phyloP scores from a whole-genome alignment of 2,113 vertebrate genomes.

The Erinaceus europaeus region DNA sequence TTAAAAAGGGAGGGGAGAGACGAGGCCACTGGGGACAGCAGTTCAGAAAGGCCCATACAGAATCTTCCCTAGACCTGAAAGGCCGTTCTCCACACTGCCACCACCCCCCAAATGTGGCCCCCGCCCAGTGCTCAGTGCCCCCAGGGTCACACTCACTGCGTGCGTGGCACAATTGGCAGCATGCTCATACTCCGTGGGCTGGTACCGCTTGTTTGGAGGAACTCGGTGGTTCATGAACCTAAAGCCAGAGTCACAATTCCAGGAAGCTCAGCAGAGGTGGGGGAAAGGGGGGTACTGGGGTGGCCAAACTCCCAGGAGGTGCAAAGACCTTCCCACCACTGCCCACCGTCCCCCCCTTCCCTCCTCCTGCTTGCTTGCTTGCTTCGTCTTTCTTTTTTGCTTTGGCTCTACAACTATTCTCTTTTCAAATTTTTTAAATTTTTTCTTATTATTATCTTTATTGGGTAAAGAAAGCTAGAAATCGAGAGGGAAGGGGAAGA shows the following conservation, averaged over 20 bases:
- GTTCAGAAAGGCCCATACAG: rapidly evolving
- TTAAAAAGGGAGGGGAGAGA: too few species aligned
- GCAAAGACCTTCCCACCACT: too few species aligned
- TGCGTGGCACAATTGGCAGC: conserved; percentile 96
- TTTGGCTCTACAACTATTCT: too few species aligned
- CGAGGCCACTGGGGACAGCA: background rate
- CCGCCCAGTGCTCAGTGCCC: rapidly evolving
- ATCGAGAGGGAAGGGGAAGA: too few species aligned
- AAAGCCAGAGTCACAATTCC: conserved; percentile 21
- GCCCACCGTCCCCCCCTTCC: too few species aligned
- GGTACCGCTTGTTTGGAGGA: conserved; percentile 91
- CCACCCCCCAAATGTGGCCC: rapidly evolving
- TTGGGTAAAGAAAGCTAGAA: too few species aligned
- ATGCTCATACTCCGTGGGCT: conserved; percentile 94
- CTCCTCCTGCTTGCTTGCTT: too few species aligned
- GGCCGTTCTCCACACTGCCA: background rate
- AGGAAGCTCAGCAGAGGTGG: rapidly evolving
- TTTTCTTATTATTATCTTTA: too few species aligned
- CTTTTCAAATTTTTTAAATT: too few species aligned
- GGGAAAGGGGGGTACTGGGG: too few species aligned
- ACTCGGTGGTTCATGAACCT: conserved; percentile 97
- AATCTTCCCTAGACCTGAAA: background rate
- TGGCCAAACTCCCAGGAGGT: too few species aligned
- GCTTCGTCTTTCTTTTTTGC: too few species aligned
- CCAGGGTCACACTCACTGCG: conserved; percentile 85